Evolutionary conservation across 2,797 vertebrate species (phyloP), one percentile per base, ranked within the genome.

Genomic region (Coranthus polyacanthus): DNA sequence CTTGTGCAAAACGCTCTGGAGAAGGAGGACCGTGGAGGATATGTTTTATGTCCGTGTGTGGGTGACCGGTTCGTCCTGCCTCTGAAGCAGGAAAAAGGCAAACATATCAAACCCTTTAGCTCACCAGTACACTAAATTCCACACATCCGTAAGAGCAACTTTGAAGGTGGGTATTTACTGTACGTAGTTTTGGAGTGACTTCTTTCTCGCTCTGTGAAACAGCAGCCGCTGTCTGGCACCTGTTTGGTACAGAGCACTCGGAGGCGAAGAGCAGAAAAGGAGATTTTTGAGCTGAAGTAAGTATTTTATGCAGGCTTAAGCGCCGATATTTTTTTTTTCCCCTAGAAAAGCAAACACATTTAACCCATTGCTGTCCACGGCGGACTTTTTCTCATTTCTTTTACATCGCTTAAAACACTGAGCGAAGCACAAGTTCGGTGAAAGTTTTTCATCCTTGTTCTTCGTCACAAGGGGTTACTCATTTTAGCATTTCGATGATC

Each of bases 121-220:
- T 68, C 90, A 84, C 68, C 68, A 18, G 59, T 26, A 70, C 73
- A 87, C 82, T 51, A 89, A 78, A 93, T 92, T 92, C 84, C 89
- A 87, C 91, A 93, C 60, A 22, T 62, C 17, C 16, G 61, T 79
- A 53, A 71, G 45, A 92, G 29, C 44, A 78, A 72, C 77, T 88
- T 79, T 89, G 87, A 91, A 87, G 82, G 41, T 49, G 64, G 56
- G 81, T 76, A 86, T 88, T 74, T 76, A 79, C 72, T 78, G 66
- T 75, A 79, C 78, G 74, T 72, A 61, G 82, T 82, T 71, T 88
- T 43, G 64, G 61, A 46, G 50, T 20, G 41, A 51, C 36, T 24
- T 59, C 13, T 72, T 53, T 37, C 54, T 51, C n/a, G 46, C 58
- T 49, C n/a, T 26, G 46, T 18, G 47, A 45, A 60, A 20, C 8